Conservation (phyloP, 1,140 invertebrate genomes). For the Platorchestia sp. region DNA sequence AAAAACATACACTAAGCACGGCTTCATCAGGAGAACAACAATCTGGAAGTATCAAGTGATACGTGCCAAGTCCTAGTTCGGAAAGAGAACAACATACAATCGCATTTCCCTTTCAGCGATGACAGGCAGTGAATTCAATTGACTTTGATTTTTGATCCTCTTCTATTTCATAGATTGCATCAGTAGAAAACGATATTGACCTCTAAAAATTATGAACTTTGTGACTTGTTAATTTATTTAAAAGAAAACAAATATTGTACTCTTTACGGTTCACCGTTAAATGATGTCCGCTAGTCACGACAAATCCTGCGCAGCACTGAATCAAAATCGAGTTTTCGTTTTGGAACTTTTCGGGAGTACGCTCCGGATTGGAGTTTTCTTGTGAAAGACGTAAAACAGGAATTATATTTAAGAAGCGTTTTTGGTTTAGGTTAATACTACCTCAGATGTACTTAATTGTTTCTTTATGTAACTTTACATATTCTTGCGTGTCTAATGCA, state of each 20-base stretch:
- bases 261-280: not conserved
- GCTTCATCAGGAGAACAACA: not conserved
- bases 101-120: not conserved
- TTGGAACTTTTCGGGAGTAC: not conserved
- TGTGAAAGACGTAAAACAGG: not conserved
- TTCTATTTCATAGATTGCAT: not conserved
- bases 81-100: not conserved
- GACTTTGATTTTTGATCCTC: not conserved
- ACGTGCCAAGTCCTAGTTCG: not conserved
- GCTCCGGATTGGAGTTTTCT: not conserved
- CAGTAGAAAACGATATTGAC: not conserved
- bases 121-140: not conserved
- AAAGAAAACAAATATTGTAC: not conserved
- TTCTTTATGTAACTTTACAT: not conserved
- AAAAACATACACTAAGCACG: not conserved
- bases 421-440: not conserved
- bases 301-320: not conserved
- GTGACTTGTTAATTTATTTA: not conserved
- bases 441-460: not conserved
- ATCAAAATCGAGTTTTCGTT: not conserved
- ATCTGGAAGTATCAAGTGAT: not conserved
- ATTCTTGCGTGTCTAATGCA: not conserved
- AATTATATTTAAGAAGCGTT: not conserved
- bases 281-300: not conserved
- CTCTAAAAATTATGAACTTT: not conserved